Base-by-base conservation (phyloP, 2,113 vertebrate species). In the Microtus montanus region DNA sequence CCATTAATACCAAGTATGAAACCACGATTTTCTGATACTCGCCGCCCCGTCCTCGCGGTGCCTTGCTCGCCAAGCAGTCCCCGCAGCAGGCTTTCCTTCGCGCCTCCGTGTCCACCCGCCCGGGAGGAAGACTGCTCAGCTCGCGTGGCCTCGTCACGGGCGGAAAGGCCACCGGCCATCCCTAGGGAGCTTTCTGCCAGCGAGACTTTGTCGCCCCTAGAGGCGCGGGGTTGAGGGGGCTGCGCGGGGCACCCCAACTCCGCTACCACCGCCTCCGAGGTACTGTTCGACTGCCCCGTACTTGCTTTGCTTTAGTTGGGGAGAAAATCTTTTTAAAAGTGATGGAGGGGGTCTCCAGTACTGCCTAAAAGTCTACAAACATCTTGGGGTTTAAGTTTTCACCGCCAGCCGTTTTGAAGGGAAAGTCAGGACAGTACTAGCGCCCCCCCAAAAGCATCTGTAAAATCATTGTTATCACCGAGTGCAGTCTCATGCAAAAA, bases 1-100 rank as follows among this genome's bases (percentile, higher is more conserved):
- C 99, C 98, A 99, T 99, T 99, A 99, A 99, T 99, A 99, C 99
- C 99, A 99, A 99, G 99, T 99, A 99, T 99, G 99, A 99, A 99
- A 99, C 99, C 98, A 99, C 99, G 98, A 99, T 99, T 99, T 99
- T 99, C 99, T 99, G 99, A 99, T 99, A 98, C 98, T 98, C 97
- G 98, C 99, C 99, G 98, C 98, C 98, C 98, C 97, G 98, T 99
- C 99, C 99, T 98, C 98, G 99, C 99, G 99, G 99, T 99, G 99
- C 99, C 99, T 99, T 99, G 98, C 98, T 98, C 98, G 97, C 98
- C 98, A 97, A 98, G 98, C 98, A 97, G 98, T 98, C 98, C 98
- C 96, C 98, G 98, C 85, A 99, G 99, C 99, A 99, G 99, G 98
- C 99, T 98, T 99, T 98, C 98, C 98, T 98, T 98, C 98, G 97